Conservation (phyloP, 2,888 invertebrate species). For the Drosophila nr. perissopoda region DNA sequence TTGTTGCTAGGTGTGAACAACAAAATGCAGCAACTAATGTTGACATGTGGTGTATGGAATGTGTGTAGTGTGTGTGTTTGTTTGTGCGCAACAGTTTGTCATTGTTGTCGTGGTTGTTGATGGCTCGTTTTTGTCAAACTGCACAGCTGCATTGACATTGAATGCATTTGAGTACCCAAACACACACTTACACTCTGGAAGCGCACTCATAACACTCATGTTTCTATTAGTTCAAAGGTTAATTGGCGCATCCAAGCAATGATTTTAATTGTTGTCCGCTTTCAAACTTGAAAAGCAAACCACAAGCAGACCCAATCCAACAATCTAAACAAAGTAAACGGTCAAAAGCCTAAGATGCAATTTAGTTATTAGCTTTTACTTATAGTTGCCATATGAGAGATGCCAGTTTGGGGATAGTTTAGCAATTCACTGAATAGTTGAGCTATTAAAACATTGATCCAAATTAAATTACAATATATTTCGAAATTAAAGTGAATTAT, state of each 20-base stretch:
- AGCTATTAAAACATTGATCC: neutral
- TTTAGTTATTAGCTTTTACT: neutral
- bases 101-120: constrained; percentile 39
- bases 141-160: constrained; percentile 78
- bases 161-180: constrained; percentile 35
- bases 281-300: constrained; percentile 1
- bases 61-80: constrained; percentile 22
- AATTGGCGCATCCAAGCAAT: constrained; percentile 22
- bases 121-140: constrained; percentile 54
- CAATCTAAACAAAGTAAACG: neutral
- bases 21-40: constrained; percentile 59
- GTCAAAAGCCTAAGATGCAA: neutral
- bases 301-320: neutral
- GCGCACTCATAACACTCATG: constrained; percentile 8
- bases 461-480: neutral
- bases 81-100: constrained; percentile 50
- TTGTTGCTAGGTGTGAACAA: constrained; percentile 64
- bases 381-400: neutral
- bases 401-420: neutral
- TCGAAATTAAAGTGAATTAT: neutral
- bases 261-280: constrained; percentile 13
- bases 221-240: constrained; percentile 30
- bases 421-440: neutral
- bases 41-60: constrained; percentile 56
- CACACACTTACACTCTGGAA: constrained; percentile 4